Evolutionary conservation across 2,888 invertebrate species (phyloP).

Genomic region (Dastarcus helophoroides): DNA sequence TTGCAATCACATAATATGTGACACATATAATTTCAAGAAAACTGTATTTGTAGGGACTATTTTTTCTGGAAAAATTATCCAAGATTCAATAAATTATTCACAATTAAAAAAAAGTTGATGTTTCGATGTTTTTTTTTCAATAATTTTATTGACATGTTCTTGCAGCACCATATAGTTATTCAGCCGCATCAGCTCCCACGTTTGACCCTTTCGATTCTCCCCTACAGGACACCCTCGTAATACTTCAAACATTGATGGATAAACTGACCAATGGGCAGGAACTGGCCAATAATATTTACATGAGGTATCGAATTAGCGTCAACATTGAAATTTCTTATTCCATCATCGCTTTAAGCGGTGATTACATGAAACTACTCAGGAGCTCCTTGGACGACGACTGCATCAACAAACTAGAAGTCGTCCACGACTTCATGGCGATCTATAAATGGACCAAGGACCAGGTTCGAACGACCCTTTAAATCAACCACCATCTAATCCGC

Average conservation of each 20-base stretch:
- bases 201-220: conserved; percentile 18
- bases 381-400: conserved; percentile 43
- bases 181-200: no score
- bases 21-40: no score
- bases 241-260: conserved; percentile 40
- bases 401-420: conserved; percentile 45
- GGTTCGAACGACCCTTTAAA: conserved; percentile 23
- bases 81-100: no score
- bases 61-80: no score
- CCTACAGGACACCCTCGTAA: conserved; percentile 28
- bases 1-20: no score
- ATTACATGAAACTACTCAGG: conserved; percentile 42
- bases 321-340: conserved; percentile 46
- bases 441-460: conserved; percentile 43
- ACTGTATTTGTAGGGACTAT: no score
- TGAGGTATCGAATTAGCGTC: conserved; percentile 45
- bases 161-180: no score
- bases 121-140: no score
- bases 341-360: conserved; percentile 40
- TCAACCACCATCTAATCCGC: no score
- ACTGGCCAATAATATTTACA: conserved; percentile 43
- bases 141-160: no score
- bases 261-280: conserved; percentile 42
- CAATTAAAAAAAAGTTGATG: no score
- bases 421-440: conserved; percentile 47